These are phyloP conservation scores for Carassius carassius DNA, from an alignment of 2,113 vertebrate species.

Conservation along the genomic window DNA sequence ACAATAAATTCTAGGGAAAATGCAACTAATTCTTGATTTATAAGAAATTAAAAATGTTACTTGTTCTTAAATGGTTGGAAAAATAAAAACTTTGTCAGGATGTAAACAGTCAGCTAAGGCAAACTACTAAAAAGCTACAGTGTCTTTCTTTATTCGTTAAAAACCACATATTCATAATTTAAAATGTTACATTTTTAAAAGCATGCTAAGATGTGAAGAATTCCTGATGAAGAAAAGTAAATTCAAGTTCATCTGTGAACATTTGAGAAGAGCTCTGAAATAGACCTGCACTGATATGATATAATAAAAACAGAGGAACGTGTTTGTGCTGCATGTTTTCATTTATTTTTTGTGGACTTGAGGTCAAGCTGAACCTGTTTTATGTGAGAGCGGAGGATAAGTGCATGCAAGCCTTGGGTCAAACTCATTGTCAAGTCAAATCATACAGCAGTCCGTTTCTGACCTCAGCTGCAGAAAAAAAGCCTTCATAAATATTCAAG, in stretches of 20 bases:
- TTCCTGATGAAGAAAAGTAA: background rate
- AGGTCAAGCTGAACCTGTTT: conserved; percentile 5
- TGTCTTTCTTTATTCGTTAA: background rate
- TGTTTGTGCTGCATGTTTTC: background rate
- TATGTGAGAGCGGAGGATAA: conserved; percentile 30
- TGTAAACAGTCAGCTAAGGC: background rate
- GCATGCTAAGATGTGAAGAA: conserved; percentile 7
- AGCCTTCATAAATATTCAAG: conserved; percentile 42
- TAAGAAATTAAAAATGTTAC: background rate
- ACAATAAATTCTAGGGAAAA: too few relatives aligned
- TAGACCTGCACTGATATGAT: background rate
- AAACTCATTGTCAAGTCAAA: conserved; percentile 37
- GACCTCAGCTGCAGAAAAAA: conserved; percentile 59
- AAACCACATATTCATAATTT: conserved; percentile 4
- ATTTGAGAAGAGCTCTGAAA: conserved; percentile 1
- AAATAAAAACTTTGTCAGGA: background rate
- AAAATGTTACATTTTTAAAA: conserved; percentile 7
- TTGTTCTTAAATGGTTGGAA: background rate
- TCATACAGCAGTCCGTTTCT: background rate
- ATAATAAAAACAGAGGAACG: background rate
- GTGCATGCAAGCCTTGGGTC: background rate
- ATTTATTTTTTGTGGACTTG: background rate
- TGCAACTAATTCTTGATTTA: background rate
- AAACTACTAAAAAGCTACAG: conserved; percentile 1
- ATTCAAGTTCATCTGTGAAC: background rate